Base-by-base conservation (phyloP, 2,888 invertebrate species). In the Tenthredo notha region DNA sequence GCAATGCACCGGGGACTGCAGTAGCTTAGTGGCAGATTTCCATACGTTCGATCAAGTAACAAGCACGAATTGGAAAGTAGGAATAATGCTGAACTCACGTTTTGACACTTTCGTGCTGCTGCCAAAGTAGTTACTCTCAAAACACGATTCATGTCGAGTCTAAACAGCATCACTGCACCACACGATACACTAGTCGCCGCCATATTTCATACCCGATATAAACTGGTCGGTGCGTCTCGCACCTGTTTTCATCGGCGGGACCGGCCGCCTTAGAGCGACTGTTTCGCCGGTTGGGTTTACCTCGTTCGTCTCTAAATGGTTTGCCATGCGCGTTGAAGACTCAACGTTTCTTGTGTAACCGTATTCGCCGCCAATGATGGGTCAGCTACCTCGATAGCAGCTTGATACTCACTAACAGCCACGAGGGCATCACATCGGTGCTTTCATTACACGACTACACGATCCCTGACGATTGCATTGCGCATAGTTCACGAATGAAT, bases 91-190 rank as follows among this genome's bases (percentile, higher is more conserved):
- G 25, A 72, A 91, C 91, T 91, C 87, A 92, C 91, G 85, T 91
- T 90, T 37, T 88, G 89, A 85, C 90, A 91, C 40, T 87, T 91
- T 77, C 90, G 90, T 61, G 91, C 89, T 43, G 90, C 88, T 50
- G 90, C 86, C 85, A 92, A 84, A 86, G 91, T 90, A 80, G 90
- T 89, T 85, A 91, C 90, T 86, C 90, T 88, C 84, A 92, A 86
- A 85, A 90, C 90, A 87, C 92, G 92, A 86, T 89, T 90, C 84
- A 92, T 88, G 86, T 92, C 92, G 87, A 89, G 70, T 86, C 91
- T 88, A 54, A 91, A 88, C 84, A 91, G 87, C 86, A 89, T 88
- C 67, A 92, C 88, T 72, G 90, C 89, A 77, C 92, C 91, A 87
- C 90, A 90, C 87, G 90, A 90, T 54, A 90, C 91, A 87, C 91